Evolutionary conservation across 2,113 vertebrate species (phyloP).

Genomic region (Kryptolebias marmoratus): DNA sequence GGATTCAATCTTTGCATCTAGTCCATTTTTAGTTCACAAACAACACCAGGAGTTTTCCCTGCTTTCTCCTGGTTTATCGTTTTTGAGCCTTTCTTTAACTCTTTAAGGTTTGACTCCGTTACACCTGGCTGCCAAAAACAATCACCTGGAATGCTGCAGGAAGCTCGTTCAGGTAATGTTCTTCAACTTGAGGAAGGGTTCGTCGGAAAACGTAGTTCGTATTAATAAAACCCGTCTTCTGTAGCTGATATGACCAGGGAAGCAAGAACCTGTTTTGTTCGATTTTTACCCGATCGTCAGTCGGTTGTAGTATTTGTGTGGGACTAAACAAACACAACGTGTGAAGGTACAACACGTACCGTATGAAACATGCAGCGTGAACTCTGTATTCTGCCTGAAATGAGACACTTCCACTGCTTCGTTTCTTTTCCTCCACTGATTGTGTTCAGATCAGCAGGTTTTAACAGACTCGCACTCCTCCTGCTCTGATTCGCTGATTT

Average conservation of each 20-base stretch:
- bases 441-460: constrained; percentile 27
- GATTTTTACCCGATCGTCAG: neutral
- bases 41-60: neutral
- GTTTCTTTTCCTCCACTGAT: constrained; percentile 36
- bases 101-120: constrained; percentile 88
- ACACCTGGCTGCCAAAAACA: constrained; percentile 93
- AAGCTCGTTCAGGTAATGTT: constrained; percentile 91
- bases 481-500: constrained; percentile 36
- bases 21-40: neutral
- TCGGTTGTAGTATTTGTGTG: neutral
- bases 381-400: constrained; percentile 21
- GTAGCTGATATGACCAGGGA: neutral
- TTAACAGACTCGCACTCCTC: constrained; percentile 6
- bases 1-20: neutral
- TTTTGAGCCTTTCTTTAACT: neutral
- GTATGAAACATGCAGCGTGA: constrained; percentile 6
- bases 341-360: constrained; percentile 18
- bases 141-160: constrained; percentile 88
- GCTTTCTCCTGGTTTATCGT: neutral
- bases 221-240: neutral
- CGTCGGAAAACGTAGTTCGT: neutral
- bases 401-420: constrained; percentile 16
- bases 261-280: too few relatives aligned
- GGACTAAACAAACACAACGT: constrained; percentile 14
- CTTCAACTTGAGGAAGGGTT: too few relatives aligned